These are phyloP conservation scores for Perizoma affinitatum DNA, from an alignment of 2,888 invertebrate species.

Conservation along the genomic window DNA sequence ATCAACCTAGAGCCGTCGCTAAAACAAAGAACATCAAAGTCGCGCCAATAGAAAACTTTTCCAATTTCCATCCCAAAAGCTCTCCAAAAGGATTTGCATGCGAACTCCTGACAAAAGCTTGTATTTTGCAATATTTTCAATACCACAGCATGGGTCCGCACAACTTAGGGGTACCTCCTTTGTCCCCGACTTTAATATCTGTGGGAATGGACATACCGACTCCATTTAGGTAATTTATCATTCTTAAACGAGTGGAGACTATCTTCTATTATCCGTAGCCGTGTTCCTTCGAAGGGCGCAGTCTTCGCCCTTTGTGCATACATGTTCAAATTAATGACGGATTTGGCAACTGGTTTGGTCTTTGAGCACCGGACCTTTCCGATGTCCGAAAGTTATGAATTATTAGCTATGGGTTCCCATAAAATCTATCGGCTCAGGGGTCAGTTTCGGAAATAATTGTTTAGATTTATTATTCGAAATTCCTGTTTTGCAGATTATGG, in stretches of 20 bases:
- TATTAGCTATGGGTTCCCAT: constrained; percentile 76
- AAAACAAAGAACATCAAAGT: constrained; percentile 73
- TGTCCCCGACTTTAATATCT: constrained; percentile 81
- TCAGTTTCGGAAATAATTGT: constrained; percentile 40
- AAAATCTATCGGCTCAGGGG: constrained; percentile 56
- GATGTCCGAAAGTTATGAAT: constrained; percentile 77
- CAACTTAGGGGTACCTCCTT: constrained; percentile 69
- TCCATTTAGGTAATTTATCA: constrained; percentile 83
- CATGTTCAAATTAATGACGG: constrained; percentile 67
- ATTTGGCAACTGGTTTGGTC: constrained; percentile 70
- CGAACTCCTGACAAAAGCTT: constrained; percentile 63
- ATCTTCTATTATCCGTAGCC: constrained; percentile 68
- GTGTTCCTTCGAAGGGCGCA: constrained; percentile 70
- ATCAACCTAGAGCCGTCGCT: constrained; percentile 40
- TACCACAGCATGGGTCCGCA: constrained; percentile 77
- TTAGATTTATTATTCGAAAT: constrained; percentile 39
- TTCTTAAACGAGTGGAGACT: constrained; percentile 81
- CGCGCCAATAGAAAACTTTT: constrained; percentile 68
- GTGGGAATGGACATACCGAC: constrained; percentile 83
- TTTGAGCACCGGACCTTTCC: constrained; percentile 50
- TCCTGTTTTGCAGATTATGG: constrained; percentile 29
- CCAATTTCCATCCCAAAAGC: constrained; percentile 75
- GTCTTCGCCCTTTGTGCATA: constrained; percentile 66
- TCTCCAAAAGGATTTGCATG: constrained; percentile 80
- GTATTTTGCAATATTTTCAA: constrained; percentile 79